Percentiles rank a stretch among this genome's conserved stretches.
Conservation (phyloP, 1,140 invertebrate species). For the Teleopsis dalmanni region DNA sequence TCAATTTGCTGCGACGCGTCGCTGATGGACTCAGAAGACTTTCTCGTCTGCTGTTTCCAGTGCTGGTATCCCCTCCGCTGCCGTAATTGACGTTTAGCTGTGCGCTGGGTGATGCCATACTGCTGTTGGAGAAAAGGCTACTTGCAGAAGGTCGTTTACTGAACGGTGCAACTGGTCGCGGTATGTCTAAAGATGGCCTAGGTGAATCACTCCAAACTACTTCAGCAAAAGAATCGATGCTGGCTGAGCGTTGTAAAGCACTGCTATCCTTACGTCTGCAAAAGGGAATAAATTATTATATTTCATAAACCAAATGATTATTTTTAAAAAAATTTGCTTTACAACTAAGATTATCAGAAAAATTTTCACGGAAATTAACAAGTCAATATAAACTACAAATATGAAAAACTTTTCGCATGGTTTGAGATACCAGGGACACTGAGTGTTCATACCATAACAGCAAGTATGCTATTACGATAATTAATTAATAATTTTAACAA, state of each 20-base stretch:
- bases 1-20: conserved; percentile 62
- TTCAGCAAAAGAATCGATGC: conserved; percentile 69
- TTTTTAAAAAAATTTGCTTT: background rate
- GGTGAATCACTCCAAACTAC: conserved; percentile 49
- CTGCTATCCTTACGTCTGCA: conserved; percentile 51
- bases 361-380: no score
- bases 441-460: no score
- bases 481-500: no score
- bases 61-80: conserved; percentile 19
- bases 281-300: conserved; percentile 6
- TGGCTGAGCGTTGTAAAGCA: conserved; percentile 64
- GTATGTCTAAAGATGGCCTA: conserved; percentile 33
- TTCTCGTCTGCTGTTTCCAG: conserved; percentile 41
- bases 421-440: no score
- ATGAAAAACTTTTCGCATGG: no score
- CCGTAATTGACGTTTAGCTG: conserved; percentile 37
- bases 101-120: conserved; percentile 41
- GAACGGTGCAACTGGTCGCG: conserved; percentile 24
- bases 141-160: conserved; percentile 47
- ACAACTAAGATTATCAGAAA: no score
- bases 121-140: conserved; percentile 46
- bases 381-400: no score
- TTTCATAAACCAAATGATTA: background rate
- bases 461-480: no score
- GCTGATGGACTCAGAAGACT: conserved; percentile 64